These are phyloP conservation scores for Chlorops oryzae DNA, from an alignment of 1,140 invertebrate species.

Conservation along the genomic window DNA sequence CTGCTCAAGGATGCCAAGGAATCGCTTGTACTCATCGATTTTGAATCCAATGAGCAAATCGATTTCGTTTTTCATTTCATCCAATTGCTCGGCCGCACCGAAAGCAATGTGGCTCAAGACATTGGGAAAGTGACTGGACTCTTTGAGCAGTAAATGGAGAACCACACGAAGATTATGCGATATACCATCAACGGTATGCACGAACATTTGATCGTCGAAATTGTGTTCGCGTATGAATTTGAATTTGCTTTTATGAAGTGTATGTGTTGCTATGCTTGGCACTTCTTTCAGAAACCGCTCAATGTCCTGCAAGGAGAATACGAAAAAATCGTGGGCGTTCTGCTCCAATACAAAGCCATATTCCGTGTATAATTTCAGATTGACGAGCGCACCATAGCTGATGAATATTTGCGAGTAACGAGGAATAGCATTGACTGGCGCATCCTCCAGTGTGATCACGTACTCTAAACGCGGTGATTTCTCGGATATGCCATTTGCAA, in stretches of 20 bases:
- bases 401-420: constrained; percentile 65
- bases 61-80: constrained; percentile 26
- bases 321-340: constrained; percentile 58
- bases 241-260: constrained; percentile 44
- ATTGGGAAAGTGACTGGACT: constrained; percentile 35
- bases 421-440: constrained; percentile 49
- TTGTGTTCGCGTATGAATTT: constrained; percentile 51
- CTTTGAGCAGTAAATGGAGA: constrained; percentile 45
- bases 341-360: constrained; percentile 66
- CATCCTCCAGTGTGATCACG: constrained; percentile 49
- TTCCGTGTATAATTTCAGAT: constrained; percentile 61
- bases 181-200: constrained; percentile 40
- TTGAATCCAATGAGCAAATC: constrained; percentile 29
- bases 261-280: constrained; percentile 27
- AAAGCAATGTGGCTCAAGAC: constrained; percentile 43
- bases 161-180: constrained; percentile 50
- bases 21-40: constrained; percentile 28
- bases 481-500: constrained; percentile 15
- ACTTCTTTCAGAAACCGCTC: constrained; percentile 39
- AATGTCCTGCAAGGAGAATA: constrained; percentile 50
- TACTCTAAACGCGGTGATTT: constrained; percentile 27
- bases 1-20: constrained; percentile 21
- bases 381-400: constrained; percentile 67
- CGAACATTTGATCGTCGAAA: constrained; percentile 48
- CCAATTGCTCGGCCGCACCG: constrained; percentile 29